Evolutionary conservation across 2,797 vertebrate genomes (phyloP), one percentile per base, ranked within the genome.

Genomic region (Pipistrellus pipistrellus): DNA sequence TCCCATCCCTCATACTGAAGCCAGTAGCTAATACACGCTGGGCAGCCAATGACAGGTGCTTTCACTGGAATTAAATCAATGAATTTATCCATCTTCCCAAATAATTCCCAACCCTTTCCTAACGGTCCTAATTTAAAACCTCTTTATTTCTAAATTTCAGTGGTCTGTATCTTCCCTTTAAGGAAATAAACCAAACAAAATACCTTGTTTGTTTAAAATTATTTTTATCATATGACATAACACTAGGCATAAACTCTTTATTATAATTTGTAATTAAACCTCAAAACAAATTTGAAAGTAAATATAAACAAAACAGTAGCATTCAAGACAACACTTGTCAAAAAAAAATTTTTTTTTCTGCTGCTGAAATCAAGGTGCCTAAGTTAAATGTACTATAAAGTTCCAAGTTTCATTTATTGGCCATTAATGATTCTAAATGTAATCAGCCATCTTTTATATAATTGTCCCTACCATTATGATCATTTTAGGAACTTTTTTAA

Each of bases 221-320:
- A 62, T 66, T 95, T 94, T 78, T 59, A 62, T 89, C 23, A 48
- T 2, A 25, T 59, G 88, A 10, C 0, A 66, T 81, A 92, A 76
- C 4, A 55, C 32, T 72, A 64, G 18, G 6, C 32, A 91, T 75
- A 80, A 86, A 76, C 38, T 90, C 53, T n/a, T 41, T 88, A 21
- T 82, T 94, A 66, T 27, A 81, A 57, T 92, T 94, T 77, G 23
- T 80, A 84, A 83, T 93, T 85, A 82, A 90, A 80, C 8, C 11
- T 86, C 2, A 91, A 93, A 94, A 85, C 30, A 89, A 91, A 85
- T 41, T 91, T 82, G 8, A 71, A 75, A 92, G 69, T 68, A 86
- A 94, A 59, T 68, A 90, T 13, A 95, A 93, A 59, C 8, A 73
- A 38, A 94, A 91, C 35, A n/a, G 3, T 62, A 93, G 17, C 9